Conservation (phyloP, 2,113 vertebrate genomes). For the Mesoclemmys tuberculata region DNA sequence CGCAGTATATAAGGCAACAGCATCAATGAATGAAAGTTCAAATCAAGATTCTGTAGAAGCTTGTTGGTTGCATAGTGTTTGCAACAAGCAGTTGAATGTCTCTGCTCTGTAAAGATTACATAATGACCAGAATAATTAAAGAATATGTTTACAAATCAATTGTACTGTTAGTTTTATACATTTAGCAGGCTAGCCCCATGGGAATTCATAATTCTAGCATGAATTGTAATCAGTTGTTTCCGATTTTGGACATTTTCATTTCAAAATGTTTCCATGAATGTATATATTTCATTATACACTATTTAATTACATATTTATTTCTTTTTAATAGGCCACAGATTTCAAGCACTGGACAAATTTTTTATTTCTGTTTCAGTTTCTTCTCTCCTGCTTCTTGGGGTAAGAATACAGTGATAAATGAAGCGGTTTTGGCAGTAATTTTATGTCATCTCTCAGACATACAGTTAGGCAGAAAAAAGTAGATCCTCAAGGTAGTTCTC, state of each 20-base stretch:
- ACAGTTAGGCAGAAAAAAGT: neutral
- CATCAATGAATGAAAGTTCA: neutral
- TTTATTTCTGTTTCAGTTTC: slow-evolving; percentile 87
- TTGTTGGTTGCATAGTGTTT: neutral
- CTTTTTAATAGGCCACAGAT: slow-evolving; percentile 79
- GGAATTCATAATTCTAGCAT: neutral
- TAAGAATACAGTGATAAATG: slow-evolving; percentile 74
- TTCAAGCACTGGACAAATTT: slow-evolving; percentile 87
- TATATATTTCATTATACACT: neutral
- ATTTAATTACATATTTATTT: neutral
- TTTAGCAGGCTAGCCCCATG: neutral
- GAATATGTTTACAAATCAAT: neutral
- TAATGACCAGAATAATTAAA: neutral
- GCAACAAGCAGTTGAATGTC: neutral
- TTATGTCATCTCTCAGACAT: neutral
- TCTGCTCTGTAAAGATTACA: neutral
- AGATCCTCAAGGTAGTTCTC: neutral
- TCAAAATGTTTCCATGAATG: neutral
- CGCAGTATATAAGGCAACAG: neutral
- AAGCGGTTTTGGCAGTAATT: neutral
- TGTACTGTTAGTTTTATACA: neutral
- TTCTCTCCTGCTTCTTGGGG: slow-evolving; percentile 93
- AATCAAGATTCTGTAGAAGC: neutral
- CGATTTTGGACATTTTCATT: neutral
- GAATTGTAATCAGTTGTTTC: neutral